Evolutionary conservation across 2,113 vertebrate species (phyloP), one percentile per base, ranked within the genome.

Genomic region (Python bivittatus): DNA sequence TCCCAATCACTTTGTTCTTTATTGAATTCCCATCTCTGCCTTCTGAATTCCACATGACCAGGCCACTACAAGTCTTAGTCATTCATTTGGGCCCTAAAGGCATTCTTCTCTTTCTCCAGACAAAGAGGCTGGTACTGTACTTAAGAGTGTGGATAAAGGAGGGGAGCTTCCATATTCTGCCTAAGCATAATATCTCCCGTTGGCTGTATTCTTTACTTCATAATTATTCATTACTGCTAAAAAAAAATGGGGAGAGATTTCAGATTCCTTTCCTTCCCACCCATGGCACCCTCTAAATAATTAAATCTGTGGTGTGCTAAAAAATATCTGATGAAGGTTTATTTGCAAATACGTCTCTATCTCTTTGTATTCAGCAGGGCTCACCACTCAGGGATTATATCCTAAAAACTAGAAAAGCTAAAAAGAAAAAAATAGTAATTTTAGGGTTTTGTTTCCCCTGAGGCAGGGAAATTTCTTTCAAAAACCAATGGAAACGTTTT

Each of bases 11-110:
- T 22, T 22, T 84, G 86, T 88, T 61, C 85, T 61, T 33, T 84
- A 23, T 64, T 61, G 1, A 54, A 53, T 12, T 58, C 54, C 68
- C 29, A 84, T 57, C 52, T 48, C 52, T 56, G 11, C 23, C 84
- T 44, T 52, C 85, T 22, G 38, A 61, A 7, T 85, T 27, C 84
- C 33, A 88, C 15, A 25, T 33, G 52, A 85, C 23, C 38, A 89
- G 52, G 90, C 83, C 56, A 79, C 42, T 64, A 86, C 52, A 68
- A 85, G 79, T 6, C 86, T 85, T 48, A 85, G 85, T 91, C 84
- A 56, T 53, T 64, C 92, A 85, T 85, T 57, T 88, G 86, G 90
- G 33, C 86, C 72, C 83, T 12, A 44, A 89, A 52, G 90, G 33
- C 48, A 68, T 64, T 42, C 11, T 54, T 91, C 48, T 64, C 33